Conservation (phyloP, 2,888 invertebrate genomes). For the Sinotaia quadrata region DNA sequence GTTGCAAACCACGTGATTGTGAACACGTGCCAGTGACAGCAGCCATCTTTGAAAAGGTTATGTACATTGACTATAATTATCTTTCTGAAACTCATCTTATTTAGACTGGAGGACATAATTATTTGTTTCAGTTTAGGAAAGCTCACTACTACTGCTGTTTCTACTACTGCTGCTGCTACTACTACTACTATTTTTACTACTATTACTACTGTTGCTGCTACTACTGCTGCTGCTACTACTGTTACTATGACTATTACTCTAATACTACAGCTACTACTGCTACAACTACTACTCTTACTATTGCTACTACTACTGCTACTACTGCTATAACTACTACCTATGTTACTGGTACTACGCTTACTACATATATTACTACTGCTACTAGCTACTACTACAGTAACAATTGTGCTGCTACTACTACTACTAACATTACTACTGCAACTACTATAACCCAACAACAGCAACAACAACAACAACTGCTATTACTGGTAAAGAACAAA, state of each 20-base stretch:
- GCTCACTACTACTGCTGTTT: slow-evolving; percentile 14
- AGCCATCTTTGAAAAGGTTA: too few species aligned
- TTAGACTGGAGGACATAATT: too few species aligned
- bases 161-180: slow-evolving; percentile 17
- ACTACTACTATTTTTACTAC: slow-evolving; percentile 14
- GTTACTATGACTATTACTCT: slow-evolving; percentile 5
- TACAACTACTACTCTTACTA: too few species aligned
- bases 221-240: slow-evolving; percentile 11
- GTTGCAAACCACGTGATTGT: too few species aligned
- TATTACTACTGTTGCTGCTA: slow-evolving; percentile 13
- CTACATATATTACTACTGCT: slow-evolving; percentile 8
- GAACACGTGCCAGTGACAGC: too few species aligned
- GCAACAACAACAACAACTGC: neutral
- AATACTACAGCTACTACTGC: too few species aligned
- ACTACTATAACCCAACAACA: slow-evolving; percentile 12
- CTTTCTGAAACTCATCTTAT: too few species aligned
- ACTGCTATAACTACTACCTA: too few species aligned
- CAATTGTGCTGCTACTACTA: slow-evolving; percentile 25
- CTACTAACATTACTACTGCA: slow-evolving; percentile 26
- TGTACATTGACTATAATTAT: too few species aligned
- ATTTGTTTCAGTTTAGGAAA: too few species aligned
- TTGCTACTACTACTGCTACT: too few species aligned
- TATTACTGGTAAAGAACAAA: neutral
- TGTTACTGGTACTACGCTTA: slow-evolving; percentile 3
- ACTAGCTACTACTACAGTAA: slow-evolving; percentile 4